phyloP scores from a whole-genome alignment of 1,140 invertebrate species.

The Contarinia nasturtii region DNA sequence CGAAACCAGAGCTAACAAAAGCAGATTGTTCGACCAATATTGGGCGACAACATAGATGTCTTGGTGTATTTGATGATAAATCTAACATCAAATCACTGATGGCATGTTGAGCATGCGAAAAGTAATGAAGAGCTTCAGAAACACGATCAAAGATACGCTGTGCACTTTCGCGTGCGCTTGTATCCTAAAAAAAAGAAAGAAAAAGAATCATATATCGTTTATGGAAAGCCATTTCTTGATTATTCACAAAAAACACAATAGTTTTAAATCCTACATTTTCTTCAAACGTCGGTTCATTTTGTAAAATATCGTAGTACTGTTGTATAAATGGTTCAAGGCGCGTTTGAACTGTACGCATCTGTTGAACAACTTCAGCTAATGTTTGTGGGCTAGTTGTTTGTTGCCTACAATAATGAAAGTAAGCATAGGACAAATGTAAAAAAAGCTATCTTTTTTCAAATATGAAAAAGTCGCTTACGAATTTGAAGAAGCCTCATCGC shows the following conservation, averaged over 20 bases:
- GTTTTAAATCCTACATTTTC: constrained; percentile 27
- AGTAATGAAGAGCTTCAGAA: constrained; percentile 58
- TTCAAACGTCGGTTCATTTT: constrained; percentile 33
- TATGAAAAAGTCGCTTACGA: too few species aligned
- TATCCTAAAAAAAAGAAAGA: constrained; percentile 18
- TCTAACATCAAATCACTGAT: constrained; percentile 70
- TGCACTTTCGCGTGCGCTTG: constrained; percentile 25
- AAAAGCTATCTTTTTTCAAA: too few species aligned
- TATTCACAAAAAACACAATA: too few species aligned
- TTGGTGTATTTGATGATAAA: constrained; percentile 40
- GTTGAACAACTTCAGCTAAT: constrained; percentile 37
- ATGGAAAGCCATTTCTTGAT: too few species aligned
- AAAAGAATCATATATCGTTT: too few species aligned
- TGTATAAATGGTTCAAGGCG: constrained; percentile 40
- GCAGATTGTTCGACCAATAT: constrained; percentile 51
- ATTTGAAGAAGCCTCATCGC: neutral
- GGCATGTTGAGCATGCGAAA: constrained; percentile 73
- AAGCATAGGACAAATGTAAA: too few species aligned
- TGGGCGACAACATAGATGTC: constrained; percentile 47
- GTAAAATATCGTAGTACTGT: constrained; percentile 34
- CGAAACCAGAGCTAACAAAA: constrained; percentile 15
- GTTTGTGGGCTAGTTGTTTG: constrained; percentile 30
- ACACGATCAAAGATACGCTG: constrained; percentile 50
- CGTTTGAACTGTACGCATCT: constrained; percentile 34
- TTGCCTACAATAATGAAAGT: too few species aligned